These are phyloP conservation scores for Diarsia rubi DNA, from an alignment of 2,888 invertebrate species.

Conservation along the genomic window DNA sequence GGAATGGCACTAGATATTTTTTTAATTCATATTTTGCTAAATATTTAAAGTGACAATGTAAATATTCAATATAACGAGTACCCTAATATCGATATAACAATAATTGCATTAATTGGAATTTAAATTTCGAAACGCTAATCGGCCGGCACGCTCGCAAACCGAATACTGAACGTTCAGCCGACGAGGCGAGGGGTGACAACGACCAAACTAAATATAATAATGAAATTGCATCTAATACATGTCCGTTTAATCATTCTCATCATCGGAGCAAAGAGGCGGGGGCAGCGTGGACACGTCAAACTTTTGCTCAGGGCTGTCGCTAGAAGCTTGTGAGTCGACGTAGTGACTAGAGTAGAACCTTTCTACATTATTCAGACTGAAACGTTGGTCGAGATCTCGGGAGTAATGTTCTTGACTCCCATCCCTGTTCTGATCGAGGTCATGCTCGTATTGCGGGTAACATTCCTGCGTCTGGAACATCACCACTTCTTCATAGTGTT, in stretches of 20 bases:
- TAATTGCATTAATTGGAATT: constrained; percentile 83
- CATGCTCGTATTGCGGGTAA: constrained; percentile 87
- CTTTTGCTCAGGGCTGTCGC: constrained; percentile 93
- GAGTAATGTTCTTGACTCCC: constrained; percentile 78
- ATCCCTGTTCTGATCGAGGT: constrained; percentile 73
- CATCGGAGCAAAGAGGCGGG: constrained; percentile 94
- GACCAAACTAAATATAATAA: constrained; percentile 71
- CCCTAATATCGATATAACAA: constrained; percentile 83
- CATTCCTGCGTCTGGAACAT: constrained; percentile 89
- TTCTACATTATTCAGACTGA: constrained; percentile 88
- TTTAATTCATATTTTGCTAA: constrained; percentile 79
- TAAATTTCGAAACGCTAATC: constrained; percentile 77
- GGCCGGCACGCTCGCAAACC: constrained; percentile 72
- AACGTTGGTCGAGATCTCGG: constrained; percentile 87
- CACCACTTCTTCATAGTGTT: constrained; percentile 84
- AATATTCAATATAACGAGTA: constrained; percentile 84
- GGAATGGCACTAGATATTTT: constrained; percentile 83
- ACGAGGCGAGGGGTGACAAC: constrained; percentile 73
- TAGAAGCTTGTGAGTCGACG: constrained; percentile 92
- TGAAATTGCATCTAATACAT: constrained; percentile 49
- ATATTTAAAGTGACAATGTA: constrained; percentile 83
- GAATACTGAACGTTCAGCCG: constrained; percentile 73
- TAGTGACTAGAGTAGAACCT: constrained; percentile 89
- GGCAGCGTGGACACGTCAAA: constrained; percentile 94
- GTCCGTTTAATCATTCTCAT: constrained; percentile 91